Evolutionary conservation across 2,888 invertebrate species (phyloP).

Genomic region (Acanthopleura granulata): DNA sequence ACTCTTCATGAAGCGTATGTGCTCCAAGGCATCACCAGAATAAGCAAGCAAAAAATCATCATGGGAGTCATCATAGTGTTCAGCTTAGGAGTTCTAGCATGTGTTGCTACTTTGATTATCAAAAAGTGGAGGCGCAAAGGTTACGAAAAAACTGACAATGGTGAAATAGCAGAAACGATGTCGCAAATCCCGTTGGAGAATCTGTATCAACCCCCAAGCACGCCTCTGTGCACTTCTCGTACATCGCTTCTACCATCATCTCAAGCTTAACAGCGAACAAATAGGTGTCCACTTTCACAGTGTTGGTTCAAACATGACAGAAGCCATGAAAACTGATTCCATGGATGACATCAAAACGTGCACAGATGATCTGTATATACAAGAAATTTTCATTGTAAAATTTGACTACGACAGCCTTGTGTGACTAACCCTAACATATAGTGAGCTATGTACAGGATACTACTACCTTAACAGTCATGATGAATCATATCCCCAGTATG

Average conservation of each 20-base stretch:
- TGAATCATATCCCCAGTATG: too few species aligned
- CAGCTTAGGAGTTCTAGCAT: conserved; percentile 48
- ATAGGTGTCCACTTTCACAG: neutral
- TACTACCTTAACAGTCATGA: too few species aligned
- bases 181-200: conserved; percentile 70
- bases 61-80: conserved; percentile 53
- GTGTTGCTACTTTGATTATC: conserved; percentile 61
- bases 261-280: conserved; percentile 21
- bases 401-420: too few species aligned
- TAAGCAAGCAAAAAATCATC: conserved; percentile 48
- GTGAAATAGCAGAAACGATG: conserved; percentile 60
- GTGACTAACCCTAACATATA: too few species aligned
- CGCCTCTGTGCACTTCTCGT: conserved; percentile 61
- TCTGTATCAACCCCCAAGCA: conserved; percentile 65
- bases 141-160: conserved; percentile 61
- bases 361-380: too few species aligned
- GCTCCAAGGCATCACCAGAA: conserved; percentile 41
- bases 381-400: too few species aligned
- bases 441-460: too few species aligned
- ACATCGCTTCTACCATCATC: conserved; percentile 55
- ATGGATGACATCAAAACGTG: too few species aligned
- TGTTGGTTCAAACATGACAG: neutral
- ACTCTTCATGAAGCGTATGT: conserved; percentile 38
- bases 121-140: conserved; percentile 62
- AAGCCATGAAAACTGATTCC: neutral